Percentiles rank a stretch among this genome's conserved stretches.
These are phyloP conservation scores for Atta cephalotes DNA, from an alignment of 1,140 invertebrate genomes.

Conservation along the genomic window DNA sequence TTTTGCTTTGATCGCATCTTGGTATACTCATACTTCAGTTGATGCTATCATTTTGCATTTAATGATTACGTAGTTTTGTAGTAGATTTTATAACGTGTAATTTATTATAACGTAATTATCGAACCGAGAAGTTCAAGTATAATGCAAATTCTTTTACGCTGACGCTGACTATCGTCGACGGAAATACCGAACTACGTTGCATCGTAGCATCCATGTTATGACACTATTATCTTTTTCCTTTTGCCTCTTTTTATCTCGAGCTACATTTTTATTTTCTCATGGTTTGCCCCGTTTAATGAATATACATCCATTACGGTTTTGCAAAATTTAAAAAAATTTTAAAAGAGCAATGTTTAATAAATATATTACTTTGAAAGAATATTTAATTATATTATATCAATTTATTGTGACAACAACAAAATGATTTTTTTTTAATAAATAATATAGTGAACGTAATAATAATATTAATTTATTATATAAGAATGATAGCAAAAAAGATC, in stretches of 20 bases:
- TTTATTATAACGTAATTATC: slow-evolving; percentile 48
- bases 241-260: background rate
- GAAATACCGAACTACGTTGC: background rate
- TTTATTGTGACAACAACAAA: background rate
- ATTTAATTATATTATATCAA: background rate
- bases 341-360: slow-evolving; percentile 1
- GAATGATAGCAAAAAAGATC: background rate
- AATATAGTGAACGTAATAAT: background rate
- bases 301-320: slow-evolving; percentile 8
- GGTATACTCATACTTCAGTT: background rate
- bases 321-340: background rate
- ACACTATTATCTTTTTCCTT: slow-evolving; percentile 24
- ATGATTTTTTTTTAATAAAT: background rate
- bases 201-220: slow-evolving; percentile 8
- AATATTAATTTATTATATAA: background rate
- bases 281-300: slow-evolving; percentile 11
- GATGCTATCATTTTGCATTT: background rate
- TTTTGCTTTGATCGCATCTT: background rate
- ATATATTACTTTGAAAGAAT: background rate
- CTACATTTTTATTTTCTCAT: slow-evolving; percentile 6
- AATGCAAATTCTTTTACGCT: slow-evolving; percentile 51
- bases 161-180: slow-evolving; percentile 15
- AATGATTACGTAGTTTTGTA: background rate
- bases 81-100: slow-evolving; percentile 30
- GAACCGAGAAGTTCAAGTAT: slow-evolving; percentile 21